Evolutionary conservation across 2,113 vertebrate species (phyloP).

Genomic region (Zeus faber): DNA sequence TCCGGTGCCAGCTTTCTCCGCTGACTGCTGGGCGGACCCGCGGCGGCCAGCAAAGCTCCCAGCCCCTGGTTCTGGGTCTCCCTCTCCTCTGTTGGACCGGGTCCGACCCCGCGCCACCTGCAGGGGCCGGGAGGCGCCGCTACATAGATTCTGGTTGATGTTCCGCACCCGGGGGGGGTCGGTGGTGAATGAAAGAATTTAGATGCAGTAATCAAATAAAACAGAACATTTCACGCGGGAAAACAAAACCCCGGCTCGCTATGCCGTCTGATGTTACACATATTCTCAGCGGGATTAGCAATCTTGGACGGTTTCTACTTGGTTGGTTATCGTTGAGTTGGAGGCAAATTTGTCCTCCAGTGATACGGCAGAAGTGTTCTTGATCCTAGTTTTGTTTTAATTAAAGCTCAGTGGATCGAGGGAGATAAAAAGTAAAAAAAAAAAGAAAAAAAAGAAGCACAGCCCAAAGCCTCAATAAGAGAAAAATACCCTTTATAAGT

Average conservation of each 20-base stretch:
- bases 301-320: neutral
- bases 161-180: too few species aligned
- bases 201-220: too few species aligned
- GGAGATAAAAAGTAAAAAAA: neutral
- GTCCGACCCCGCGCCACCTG: too few species aligned
- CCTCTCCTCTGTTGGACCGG: too few species aligned
- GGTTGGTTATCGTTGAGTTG: neutral
- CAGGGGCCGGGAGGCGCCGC: too few species aligned
- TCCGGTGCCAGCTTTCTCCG: too few species aligned
- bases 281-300: neutral
- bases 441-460: constrained; percentile 2
- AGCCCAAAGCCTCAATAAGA: neutral
- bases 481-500: constrained; percentile 14
- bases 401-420: constrained; percentile 34
- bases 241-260: neutral
- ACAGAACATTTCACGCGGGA: too few species aligned
- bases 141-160: too few species aligned
- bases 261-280: neutral
- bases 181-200: too few species aligned
- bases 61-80: too few species aligned
- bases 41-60: too few species aligned
- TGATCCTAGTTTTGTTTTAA: constrained; percentile 30
- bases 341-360: constrained; percentile 6
- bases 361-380: neutral
- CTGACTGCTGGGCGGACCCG: too few species aligned